phyloP scores from a whole-genome alignment of 2,113 vertebrate species.

The Lampris megalopsis region DNA sequence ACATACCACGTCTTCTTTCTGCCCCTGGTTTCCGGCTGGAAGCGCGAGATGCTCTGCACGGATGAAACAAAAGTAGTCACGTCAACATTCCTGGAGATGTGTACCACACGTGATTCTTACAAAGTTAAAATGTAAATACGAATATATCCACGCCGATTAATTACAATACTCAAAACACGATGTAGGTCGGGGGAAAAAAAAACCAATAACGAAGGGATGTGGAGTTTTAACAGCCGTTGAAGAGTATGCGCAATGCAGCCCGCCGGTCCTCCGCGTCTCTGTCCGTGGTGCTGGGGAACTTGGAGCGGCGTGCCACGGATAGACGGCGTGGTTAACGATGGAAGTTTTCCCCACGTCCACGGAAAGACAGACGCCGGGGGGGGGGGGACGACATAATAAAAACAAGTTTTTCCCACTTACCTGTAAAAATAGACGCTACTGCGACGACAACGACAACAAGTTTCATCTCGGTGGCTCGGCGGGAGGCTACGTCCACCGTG shows the following conservation, averaged over 20 bases:
- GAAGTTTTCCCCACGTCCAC: too few species aligned
- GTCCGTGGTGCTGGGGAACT: slow-evolving; percentile 80
- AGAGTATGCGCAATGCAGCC: background rate
- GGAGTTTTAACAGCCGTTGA: background rate
- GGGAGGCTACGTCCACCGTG: too few species aligned
- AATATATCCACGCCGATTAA: too few species aligned
- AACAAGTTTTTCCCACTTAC: slow-evolving; percentile 57
- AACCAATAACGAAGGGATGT: background rate
- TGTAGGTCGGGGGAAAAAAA: too few species aligned
- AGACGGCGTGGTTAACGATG: too few species aligned
- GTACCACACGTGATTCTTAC: too few species aligned
- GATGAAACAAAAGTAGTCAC: background rate
- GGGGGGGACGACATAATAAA: background rate
- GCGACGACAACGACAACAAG: slow-evolving; percentile 47
- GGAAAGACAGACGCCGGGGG: too few species aligned
- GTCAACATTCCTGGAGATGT: background rate
- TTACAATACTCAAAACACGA: too few species aligned
- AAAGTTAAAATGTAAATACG: too few species aligned
- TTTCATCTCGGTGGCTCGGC: slow-evolving; percentile 65
- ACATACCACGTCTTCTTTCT: slow-evolving; percentile 79
- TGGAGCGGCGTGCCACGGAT: too few species aligned
- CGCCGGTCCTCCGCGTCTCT: slow-evolving; percentile 48
- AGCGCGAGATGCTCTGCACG: slow-evolving; percentile 73
- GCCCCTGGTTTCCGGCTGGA: slow-evolving; percentile 72
- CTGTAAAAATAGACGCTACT: slow-evolving; percentile 55